Evolutionary conservation across 1,140 invertebrate species (phyloP).

Genomic region (Bombyx mandarina): DNA sequence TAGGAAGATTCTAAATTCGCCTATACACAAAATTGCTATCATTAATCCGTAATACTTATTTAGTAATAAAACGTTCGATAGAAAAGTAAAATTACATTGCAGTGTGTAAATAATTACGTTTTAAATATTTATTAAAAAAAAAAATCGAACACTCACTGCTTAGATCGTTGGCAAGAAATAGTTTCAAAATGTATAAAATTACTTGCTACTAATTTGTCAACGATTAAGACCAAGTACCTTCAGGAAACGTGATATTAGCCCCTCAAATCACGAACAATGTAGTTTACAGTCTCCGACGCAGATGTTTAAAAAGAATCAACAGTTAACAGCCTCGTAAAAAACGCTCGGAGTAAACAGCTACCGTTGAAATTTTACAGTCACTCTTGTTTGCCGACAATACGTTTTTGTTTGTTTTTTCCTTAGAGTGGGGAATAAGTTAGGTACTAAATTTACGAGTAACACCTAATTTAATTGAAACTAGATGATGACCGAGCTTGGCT

Average conservation of each 20-base stretch:
- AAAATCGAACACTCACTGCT: no score
- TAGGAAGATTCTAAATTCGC: no score
- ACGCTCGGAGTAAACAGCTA: slow-evolving; percentile 56
- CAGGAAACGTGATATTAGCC: slow-evolving; percentile 35
- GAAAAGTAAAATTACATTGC: no score
- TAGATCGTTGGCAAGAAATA: no score
- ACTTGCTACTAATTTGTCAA: slow-evolving; percentile 1
- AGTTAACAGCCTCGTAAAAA: slow-evolving; percentile 66
- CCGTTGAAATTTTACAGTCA: slow-evolving; percentile 64
- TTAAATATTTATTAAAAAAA: no score
- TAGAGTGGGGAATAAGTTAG: not conserved
- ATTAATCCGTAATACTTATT: no score
- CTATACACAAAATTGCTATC: no score
- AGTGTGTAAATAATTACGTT: no score
- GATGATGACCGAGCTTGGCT: no score
- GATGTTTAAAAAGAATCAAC: slow-evolving; percentile 69
- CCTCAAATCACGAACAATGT: slow-evolving; percentile 54
- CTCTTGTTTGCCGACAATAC: slow-evolving; percentile 33
- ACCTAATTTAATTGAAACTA: no score
- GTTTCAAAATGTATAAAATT: not conserved
- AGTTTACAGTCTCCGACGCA: slow-evolving; percentile 61
- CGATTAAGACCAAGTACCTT: slow-evolving; percentile 12
- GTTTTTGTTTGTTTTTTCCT: not conserved
- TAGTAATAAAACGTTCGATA: no score
- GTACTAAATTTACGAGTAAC: no score